Percentiles rank a stretch among this genome's conserved stretches.
Evolutionary conservation across 64 coral and sea anemone genomes (phyloP).

Genomic region (Hydrozoanthus tunicans): DNA sequence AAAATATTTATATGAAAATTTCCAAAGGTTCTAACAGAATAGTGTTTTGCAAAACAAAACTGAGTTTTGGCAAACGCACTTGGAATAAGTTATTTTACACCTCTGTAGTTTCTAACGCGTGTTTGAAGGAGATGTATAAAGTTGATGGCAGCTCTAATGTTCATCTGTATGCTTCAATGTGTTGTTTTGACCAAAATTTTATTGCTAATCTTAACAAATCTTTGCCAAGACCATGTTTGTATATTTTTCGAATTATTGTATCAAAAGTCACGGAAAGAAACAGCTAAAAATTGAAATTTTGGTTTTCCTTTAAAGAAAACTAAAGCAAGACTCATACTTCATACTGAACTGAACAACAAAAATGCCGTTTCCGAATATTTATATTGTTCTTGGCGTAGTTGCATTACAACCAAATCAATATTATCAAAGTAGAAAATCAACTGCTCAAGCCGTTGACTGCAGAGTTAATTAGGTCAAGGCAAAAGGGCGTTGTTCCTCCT

Average conservation of each 20-base stretch:
- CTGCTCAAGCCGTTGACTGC: too few relatives aligned
- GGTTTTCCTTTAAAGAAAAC: background rate
- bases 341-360: too few relatives aligned
- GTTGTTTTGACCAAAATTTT: background rate
- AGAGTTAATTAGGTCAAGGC: too few relatives aligned
- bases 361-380: too few relatives aligned
- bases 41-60: background rate
- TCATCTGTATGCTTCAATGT: background rate
- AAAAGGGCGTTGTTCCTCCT: too few relatives aligned
- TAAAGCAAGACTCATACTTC: too few relatives aligned
- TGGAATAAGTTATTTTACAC: background rate
- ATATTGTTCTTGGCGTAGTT: too few relatives aligned
- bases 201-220: background rate
- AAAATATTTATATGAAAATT: conserved; percentile 12
- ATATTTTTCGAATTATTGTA: background rate
- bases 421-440: too few relatives aligned
- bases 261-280: conserved; percentile 28
- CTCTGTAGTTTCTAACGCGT: background rate
- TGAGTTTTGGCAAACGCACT: background rate
- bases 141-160: too few relatives aligned
- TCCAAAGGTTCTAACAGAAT: background rate
- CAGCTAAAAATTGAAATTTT: background rate
- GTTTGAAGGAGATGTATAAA: background rate
- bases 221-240: background rate
- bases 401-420: too few relatives aligned